A percentile compares a stretch with the other conserved stretches of the same genome.
These are phyloP conservation scores for Amiota communis DNA, from an alignment of 2,888 invertebrate genomes.

Conservation along the genomic window DNA sequence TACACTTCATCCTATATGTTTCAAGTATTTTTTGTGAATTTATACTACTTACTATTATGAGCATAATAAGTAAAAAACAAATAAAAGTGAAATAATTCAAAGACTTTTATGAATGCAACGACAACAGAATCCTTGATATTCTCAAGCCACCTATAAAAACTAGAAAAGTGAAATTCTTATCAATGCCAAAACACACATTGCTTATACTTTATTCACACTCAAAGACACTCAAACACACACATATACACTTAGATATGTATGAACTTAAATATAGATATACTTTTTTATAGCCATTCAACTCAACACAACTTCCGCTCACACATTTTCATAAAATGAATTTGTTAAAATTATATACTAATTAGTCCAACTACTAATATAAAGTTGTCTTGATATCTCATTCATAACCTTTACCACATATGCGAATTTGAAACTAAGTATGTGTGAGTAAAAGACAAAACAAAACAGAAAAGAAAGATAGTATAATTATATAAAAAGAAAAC, in stretches of 20 bases:
- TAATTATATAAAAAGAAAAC: background rate
- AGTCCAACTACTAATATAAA: background rate
- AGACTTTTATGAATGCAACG: background rate
- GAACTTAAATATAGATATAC: background rate
- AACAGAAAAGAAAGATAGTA: background rate
- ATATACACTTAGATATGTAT: background rate
- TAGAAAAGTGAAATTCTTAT: conserved; percentile 16
- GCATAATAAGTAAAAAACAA: conserved; percentile 6
- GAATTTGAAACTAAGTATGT: background rate
- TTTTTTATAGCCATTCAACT: background rate
- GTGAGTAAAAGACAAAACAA: background rate
- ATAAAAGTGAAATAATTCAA: conserved; percentile 4
- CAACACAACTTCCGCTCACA: background rate
- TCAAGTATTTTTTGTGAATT: no score
- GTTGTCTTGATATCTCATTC: background rate
- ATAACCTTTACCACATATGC: background rate
- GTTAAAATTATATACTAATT: conserved; percentile 18
- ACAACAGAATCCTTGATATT: background rate
- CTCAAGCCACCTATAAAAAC: conserved; percentile 9
- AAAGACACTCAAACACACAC: background rate
- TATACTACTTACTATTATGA: no score
- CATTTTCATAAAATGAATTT: conserved; percentile 2
- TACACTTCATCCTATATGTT: no score
- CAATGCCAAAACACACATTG: conserved; percentile 25
- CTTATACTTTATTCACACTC: background rate